phyloP scores from a whole-genome alignment of 1,140 invertebrate species.

The Whitmania pigra region DNA sequence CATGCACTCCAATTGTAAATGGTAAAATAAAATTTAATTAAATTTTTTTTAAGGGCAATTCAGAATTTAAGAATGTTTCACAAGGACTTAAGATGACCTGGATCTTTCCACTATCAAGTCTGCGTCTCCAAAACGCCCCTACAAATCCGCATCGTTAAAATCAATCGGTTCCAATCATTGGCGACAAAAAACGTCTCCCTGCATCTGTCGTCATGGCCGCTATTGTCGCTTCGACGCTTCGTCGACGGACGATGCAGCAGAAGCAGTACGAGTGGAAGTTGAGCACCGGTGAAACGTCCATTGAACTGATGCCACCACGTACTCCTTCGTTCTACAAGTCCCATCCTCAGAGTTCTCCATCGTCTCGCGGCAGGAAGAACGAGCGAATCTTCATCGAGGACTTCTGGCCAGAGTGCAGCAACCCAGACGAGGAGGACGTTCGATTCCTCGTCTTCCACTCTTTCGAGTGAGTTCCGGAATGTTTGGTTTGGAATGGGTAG shows the following conservation, averaged over 20 bases:
- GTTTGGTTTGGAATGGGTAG: background rate
- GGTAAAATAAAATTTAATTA: too few species aligned
- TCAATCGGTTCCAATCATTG: too few species aligned
- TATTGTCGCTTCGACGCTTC: conserved; percentile 24
- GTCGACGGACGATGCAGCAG: conserved; percentile 23
- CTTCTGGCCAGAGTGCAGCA: conserved; percentile 22
- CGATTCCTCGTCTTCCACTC: conserved; percentile 16
- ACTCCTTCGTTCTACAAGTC: conserved; percentile 21
- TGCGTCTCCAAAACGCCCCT: too few species aligned
- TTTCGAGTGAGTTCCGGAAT: conserved; percentile 23
- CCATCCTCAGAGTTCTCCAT: background rate
- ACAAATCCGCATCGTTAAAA: too few species aligned
- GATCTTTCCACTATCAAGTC: too few species aligned
- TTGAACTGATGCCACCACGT: background rate
- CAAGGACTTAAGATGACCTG: too few species aligned
- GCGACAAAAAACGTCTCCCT: too few species aligned
- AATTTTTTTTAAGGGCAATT: too few species aligned
- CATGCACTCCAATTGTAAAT: too few species aligned
- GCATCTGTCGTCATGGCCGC: conserved; percentile 18
- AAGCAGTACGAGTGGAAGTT: conserved; percentile 19
- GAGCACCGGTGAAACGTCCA: background rate
- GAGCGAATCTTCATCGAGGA: conserved; percentile 19
- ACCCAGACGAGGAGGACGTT: conserved; percentile 15
- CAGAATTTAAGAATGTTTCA: too few species aligned
- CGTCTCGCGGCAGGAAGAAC: background rate